phyloP scores from a whole-genome alignment of 2,888 invertebrate species.

The Brenthis ino region DNA sequence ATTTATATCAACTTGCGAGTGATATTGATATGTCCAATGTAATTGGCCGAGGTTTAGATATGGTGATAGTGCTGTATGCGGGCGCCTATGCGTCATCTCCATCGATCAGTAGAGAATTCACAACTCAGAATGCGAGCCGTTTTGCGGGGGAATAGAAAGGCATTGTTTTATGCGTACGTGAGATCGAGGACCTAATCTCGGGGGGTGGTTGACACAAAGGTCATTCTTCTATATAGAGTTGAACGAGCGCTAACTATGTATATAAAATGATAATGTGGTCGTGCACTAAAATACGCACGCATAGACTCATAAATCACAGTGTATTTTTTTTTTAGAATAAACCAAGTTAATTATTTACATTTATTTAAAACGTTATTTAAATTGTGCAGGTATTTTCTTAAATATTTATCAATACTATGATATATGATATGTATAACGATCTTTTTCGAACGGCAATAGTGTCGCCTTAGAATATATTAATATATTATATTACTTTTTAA shows the following conservation, averaged over 20 bases:
- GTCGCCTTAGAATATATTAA: too few relatives aligned
- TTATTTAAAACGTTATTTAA: too few relatives aligned
- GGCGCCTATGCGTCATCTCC: slow-evolving; percentile 56
- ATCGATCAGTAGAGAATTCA: slow-evolving; percentile 47
- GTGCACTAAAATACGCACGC: neutral
- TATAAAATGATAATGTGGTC: neutral
- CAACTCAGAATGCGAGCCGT: slow-evolving; percentile 19
- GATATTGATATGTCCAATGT: slow-evolving; percentile 53
- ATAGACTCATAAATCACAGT: too few relatives aligned
- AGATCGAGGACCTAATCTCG: slow-evolving; percentile 26
- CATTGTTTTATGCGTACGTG: slow-evolving; percentile 21
- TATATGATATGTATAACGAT: too few relatives aligned
- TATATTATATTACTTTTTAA: too few relatives aligned
- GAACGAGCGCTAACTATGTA: neutral
- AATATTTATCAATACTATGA: too few relatives aligned
- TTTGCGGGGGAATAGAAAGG: slow-evolving; percentile 17
- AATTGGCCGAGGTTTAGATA: slow-evolving; percentile 52
- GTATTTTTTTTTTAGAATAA: too few relatives aligned
- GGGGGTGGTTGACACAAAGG: slow-evolving; percentile 26
- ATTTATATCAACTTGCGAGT: slow-evolving; percentile 37
- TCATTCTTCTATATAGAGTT: slow-evolving; percentile 24
- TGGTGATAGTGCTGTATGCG: slow-evolving; percentile 46
- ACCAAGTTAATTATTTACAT: too few relatives aligned
- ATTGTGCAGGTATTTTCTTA: too few relatives aligned
- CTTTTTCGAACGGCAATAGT: too few relatives aligned